Evolutionary conservation across 2,797 vertebrate genomes (phyloP).

Genomic region (Buphagus erythrorhynchus): DNA sequence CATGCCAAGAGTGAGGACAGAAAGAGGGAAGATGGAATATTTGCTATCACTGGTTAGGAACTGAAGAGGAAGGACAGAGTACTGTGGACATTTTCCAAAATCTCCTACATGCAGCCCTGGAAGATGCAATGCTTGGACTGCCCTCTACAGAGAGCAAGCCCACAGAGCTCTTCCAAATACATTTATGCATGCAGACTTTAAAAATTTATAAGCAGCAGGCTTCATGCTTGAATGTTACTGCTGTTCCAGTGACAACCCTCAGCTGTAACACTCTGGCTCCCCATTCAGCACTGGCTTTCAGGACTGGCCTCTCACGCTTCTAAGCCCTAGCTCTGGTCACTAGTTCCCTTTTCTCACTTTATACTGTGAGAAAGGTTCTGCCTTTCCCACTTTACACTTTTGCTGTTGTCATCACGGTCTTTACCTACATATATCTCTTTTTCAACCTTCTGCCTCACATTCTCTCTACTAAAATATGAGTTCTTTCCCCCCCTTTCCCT

Average conservation of each 20-base stretch:
- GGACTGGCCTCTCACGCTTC: background rate
- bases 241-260: background rate
- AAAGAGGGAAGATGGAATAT: background rate
- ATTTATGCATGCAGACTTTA: background rate
- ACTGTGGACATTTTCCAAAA: background rate
- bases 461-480: background rate
- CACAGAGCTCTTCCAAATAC: background rate
- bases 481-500: background rate
- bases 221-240: background rate
- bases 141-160: background rate
- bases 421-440: background rate
- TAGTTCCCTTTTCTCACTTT: background rate
- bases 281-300: background rate
- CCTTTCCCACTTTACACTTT: accelerated
- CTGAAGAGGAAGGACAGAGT: background rate
- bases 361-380: background rate
- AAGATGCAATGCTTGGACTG: background rate
- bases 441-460: background rate
- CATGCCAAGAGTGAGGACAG: background rate
- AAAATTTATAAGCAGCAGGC: background rate
- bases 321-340: background rate
- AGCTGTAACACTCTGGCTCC: background rate
- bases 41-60: background rate
- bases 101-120: background rate
- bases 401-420: background rate